A percentile compares a stretch with the other conserved stretches of the same genome.
Evolutionary conservation across 2,113 vertebrate species (phyloP).

Genomic region (Lophius piscatorius): DNA sequence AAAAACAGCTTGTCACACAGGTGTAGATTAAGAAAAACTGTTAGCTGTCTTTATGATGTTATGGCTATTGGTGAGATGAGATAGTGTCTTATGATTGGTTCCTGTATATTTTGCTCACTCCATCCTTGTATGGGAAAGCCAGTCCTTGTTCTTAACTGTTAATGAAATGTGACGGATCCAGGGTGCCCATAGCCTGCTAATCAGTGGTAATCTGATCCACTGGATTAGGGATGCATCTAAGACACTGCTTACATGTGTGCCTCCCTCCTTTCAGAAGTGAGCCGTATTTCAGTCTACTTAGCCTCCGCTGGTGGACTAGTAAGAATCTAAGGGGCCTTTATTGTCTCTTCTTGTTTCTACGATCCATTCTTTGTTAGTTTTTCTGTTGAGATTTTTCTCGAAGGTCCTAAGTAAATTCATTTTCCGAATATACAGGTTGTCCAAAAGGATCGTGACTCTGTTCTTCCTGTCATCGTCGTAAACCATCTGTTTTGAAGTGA

Average conservation of each 20-base stretch:
- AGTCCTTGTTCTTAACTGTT: conserved; percentile 52
- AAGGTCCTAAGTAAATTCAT: conserved; percentile 1
- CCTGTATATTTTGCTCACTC: conserved; percentile 10
- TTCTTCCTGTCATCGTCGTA: conserved; percentile 74
- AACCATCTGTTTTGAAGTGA: conserved; percentile 58
- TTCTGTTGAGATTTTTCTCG: background rate
- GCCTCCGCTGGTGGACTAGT: conserved; percentile 15
- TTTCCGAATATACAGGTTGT: conserved; percentile 41
- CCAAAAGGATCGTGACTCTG: conserved; percentile 43
- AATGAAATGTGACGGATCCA: conserved; percentile 80
- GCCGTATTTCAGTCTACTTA: conserved; percentile 22
- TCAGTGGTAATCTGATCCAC: conserved; percentile 79
- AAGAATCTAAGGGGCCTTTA: conserved; percentile 5
- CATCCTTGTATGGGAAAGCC: conserved; percentile 9
- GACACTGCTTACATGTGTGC: conserved; percentile 53
- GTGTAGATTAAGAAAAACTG: background rate
- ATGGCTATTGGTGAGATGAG: conserved; percentile 10
- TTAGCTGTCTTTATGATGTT: background rate
- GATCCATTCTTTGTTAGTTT: background rate
- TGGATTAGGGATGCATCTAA: conserved; percentile 75
- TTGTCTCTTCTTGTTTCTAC: background rate
- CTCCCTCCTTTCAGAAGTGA: conserved; percentile 43
- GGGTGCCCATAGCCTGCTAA: conserved; percentile 78
- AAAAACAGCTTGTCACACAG: background rate
- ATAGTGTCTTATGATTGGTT: conserved; percentile 10